Percentiles rank a stretch among this genome's conserved stretches.
Evolutionary conservation across 2,888 invertebrate genomes (phyloP).

Genomic region (Spilarctia lutea): DNA sequence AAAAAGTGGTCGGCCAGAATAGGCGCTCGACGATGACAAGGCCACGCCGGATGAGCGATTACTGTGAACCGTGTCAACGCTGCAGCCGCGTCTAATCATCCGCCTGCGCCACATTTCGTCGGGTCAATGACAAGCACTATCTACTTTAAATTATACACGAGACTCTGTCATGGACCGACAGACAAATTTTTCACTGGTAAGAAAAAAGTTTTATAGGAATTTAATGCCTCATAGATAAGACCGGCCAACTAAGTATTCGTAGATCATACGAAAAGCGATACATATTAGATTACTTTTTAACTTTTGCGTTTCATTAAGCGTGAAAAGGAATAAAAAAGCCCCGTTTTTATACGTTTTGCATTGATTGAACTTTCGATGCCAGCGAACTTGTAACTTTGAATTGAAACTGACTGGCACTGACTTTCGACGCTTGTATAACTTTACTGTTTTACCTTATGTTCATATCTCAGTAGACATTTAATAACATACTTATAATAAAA

Average conservation of each 20-base stretch:
- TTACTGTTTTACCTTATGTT: too few species aligned
- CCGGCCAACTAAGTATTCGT: slow-evolving; percentile 30
- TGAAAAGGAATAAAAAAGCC: too few species aligned
- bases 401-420: too few species aligned
- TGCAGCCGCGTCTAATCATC: slow-evolving; percentile 74
- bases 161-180: slow-evolving; percentile 25
- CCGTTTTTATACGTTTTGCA: too few species aligned
- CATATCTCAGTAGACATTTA: too few species aligned
- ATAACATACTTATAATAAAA: too few species aligned
- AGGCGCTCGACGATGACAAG: slow-evolving; percentile 62
- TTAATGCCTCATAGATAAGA: slow-evolving; percentile 16
- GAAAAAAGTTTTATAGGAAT: slow-evolving; percentile 18
- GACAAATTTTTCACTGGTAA: slow-evolving; percentile 12
- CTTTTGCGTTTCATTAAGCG: too few species aligned
- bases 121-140: slow-evolving; percentile 70
- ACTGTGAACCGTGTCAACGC: slow-evolving; percentile 78
- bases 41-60: slow-evolving; percentile 78
- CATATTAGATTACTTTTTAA: too few species aligned
- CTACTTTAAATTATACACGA: slow-evolving; percentile 45
- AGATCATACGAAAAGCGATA: slow-evolving; percentile 32
- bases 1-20: slow-evolving; percentile 26
- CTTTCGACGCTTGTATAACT: too few species aligned
- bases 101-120: slow-evolving; percentile 64
- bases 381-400: neutral
- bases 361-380: too few species aligned